Evolutionary conservation across 2,113 vertebrate genomes (phyloP).

Genomic region (Desmodus rotundus): DNA sequence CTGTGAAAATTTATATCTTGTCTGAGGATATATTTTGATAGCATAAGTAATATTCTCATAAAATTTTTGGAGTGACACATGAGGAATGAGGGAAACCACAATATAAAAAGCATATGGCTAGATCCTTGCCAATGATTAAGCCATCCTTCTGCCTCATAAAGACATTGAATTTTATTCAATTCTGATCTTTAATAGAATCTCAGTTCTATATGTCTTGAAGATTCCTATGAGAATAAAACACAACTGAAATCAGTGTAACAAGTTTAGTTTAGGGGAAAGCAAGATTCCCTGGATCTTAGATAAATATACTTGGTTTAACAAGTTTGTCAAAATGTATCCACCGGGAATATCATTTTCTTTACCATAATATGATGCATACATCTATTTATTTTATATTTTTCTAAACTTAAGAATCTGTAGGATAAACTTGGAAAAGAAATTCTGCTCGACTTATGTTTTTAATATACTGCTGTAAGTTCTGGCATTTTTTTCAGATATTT

Average conservation of each 20-base stretch:
- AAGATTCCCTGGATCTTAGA: not conserved
- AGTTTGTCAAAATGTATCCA: slow-evolving; percentile 54
- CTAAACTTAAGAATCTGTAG: not conserved
- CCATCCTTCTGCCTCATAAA: not conserved
- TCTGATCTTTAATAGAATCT: not conserved
- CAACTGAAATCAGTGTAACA: slow-evolving; percentile 11
- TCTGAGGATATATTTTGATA: slow-evolving; percentile 63
- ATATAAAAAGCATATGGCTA: slow-evolving; percentile 70
- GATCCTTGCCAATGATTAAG: not conserved
- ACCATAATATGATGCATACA: not conserved
- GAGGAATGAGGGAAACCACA: slow-evolving; percentile 40
- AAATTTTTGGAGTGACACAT: slow-evolving; percentile 58
- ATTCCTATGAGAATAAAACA: not conserved
- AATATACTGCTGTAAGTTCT: slow-evolving; percentile 27
- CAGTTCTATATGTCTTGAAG: not conserved
- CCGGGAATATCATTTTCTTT: slow-evolving; percentile 44
- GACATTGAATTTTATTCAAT: not conserved
- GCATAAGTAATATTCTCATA: slow-evolving; percentile 68
- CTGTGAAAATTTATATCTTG: slow-evolving; percentile 68
- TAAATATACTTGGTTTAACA: slow-evolving; percentile 7
- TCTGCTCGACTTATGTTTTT: slow-evolving; percentile 52
- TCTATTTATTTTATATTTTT: slow-evolving; percentile 56
- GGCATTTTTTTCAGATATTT: slow-evolving; percentile 45
- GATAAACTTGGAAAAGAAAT: slow-evolving; percentile 30
- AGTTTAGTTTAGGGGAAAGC: not conserved